Percentiles rank a stretch among this genome's conserved stretches.
Conservation (phyloP, 2,888 invertebrate genomes). For the Boloria selene region DNA sequence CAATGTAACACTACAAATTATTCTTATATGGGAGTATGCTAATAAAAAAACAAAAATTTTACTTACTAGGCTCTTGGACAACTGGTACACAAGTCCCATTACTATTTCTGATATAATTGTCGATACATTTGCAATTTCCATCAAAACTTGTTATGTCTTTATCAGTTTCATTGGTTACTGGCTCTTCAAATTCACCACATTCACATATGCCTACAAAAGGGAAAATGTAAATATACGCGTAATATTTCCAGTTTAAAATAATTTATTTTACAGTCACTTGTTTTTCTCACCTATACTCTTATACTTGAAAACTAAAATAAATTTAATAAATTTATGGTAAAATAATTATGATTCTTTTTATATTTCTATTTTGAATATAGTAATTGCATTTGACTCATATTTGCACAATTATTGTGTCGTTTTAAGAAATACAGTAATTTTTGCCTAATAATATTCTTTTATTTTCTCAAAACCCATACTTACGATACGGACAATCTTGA, state of each 20-base stretch:
- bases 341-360: background rate
- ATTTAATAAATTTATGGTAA: too few relatives aligned
- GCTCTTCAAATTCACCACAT: constrained; percentile 35
- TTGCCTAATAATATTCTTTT: too few relatives aligned
- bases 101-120: constrained; percentile 48
- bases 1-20: too few relatives aligned
- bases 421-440: too few relatives aligned
- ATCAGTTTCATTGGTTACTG: constrained; percentile 12
- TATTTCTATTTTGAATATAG: background rate
- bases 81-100: constrained; percentile 46
- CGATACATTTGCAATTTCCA: constrained; percentile 53
- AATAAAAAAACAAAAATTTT: constrained; percentile 23
- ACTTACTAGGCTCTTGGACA: constrained; percentile 10
- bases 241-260: constrained; percentile 16
- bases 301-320: too few relatives aligned
- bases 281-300: too few relatives aligned
- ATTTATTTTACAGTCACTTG: constrained; percentile 2
- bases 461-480: constrained; percentile 11
- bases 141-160: constrained; percentile 40
- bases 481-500: constrained; percentile 47
- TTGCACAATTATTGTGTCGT: too few relatives aligned
- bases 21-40: background rate
- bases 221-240: too few relatives aligned
- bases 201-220: constrained; percentile 31
- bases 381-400: too few relatives aligned